These are phyloP conservation scores for Pseudochirops cupreus DNA, from an alignment of 2,797 vertebrate species.

Conservation along the genomic window DNA sequence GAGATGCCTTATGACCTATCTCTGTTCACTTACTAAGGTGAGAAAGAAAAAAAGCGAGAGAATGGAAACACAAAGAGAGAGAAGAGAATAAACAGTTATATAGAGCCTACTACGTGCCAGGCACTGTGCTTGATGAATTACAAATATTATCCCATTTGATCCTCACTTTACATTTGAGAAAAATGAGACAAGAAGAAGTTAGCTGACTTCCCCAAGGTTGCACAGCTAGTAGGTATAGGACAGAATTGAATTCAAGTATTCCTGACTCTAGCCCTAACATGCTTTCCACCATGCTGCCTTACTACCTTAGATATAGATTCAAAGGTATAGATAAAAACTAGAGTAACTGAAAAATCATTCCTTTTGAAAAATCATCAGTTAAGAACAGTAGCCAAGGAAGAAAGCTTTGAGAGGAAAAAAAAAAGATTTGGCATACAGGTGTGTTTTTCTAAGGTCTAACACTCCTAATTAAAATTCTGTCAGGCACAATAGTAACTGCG, in stretches of 20 bases:
- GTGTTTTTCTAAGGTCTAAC: conserved; percentile 67
- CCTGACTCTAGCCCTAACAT: background rate
- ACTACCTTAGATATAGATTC: background rate
- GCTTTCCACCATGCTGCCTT: background rate
- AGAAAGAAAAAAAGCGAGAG: conserved; percentile 32
- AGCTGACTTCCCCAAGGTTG: background rate
- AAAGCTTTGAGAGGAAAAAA: conserved; percentile 55
- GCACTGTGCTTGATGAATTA: background rate
- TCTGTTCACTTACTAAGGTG: conserved; percentile 30
- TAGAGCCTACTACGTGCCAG: background rate
- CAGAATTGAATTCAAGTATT: background rate
- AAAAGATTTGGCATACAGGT: conserved; percentile 42
- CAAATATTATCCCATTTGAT: background rate
- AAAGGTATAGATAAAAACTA: conserved; percentile 21
- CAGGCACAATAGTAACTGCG: conserved; percentile 55
- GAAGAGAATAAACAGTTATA: background rate
- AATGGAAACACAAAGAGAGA: conserved; percentile 53
- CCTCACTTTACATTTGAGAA: background rate
- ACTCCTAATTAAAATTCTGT: conserved; percentile 70
- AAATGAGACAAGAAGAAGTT: background rate
- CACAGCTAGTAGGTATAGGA: background rate
- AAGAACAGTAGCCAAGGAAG: conserved; percentile 54
- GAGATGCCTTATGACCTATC: conserved; percentile 50
- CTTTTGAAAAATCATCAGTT: conserved; percentile 46
- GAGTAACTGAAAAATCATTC: conserved; percentile 54